phyloP scores from a whole-genome alignment of 2,113 vertebrate genomes.

The Callipepla californica region DNA sequence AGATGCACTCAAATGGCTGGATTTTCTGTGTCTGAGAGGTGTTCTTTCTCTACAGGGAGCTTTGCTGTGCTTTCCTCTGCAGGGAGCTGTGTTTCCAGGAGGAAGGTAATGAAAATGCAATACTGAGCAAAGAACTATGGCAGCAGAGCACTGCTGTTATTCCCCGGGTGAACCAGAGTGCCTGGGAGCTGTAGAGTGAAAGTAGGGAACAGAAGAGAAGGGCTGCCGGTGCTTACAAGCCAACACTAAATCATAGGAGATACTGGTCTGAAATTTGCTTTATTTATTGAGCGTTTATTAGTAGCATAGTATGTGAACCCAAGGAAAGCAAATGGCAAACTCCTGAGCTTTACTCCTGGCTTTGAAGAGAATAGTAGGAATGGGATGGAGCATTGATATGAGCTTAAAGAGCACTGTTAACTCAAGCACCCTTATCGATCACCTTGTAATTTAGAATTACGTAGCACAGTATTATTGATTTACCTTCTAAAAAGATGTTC shows the following conservation, averaged over 20 bases:
- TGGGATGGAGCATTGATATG: fast-evolving
- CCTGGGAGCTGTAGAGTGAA: background rate
- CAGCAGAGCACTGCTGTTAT: background rate
- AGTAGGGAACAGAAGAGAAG: background rate
- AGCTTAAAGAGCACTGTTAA: background rate
- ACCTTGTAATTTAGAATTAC: background rate
- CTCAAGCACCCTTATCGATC: background rate
- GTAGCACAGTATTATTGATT: background rate
- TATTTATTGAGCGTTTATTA: background rate
- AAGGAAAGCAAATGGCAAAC: background rate
- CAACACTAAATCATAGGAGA: background rate
- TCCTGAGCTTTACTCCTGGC: background rate
- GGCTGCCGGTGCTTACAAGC: background rate
- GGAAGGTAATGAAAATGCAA: background rate
- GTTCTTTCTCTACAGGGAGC: background rate
- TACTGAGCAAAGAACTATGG: background rate
- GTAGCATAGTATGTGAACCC: background rate
- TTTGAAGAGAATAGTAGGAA: background rate
- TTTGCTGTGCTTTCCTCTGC: background rate
- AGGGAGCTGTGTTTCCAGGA: background rate
- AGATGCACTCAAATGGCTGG: background rate
- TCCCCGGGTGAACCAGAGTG: background rate
- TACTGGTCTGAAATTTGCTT: background rate
- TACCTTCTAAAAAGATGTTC: background rate
- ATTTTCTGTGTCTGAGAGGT: background rate